These are phyloP conservation scores for Poeciliopsis turneri DNA, from an alignment of 2,797 vertebrate species.

Conservation along the genomic window DNA sequence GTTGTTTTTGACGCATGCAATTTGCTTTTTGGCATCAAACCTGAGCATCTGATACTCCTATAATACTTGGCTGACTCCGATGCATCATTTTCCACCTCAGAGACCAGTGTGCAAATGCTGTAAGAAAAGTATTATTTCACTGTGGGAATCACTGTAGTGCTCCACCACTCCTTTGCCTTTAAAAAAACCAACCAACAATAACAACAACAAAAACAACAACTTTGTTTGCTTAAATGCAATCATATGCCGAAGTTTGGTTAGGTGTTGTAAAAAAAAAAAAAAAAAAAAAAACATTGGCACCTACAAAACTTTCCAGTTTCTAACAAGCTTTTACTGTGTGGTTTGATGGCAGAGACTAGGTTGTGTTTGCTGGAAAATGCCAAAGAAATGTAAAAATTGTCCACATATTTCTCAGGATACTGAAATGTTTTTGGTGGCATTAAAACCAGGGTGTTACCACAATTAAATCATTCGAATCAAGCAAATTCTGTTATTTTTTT, in stretches of 20 bases:
- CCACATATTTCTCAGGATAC: neutral
- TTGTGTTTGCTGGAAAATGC: neutral
- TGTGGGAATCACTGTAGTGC: neutral
- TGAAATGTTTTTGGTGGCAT: neutral
- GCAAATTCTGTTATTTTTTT: neutral
- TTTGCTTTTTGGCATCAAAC: neutral
- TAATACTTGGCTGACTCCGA: neutral
- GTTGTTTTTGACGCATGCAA: neutral
- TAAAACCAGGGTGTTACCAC: neutral
- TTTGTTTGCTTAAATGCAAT: neutral
- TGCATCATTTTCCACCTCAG: neutral
- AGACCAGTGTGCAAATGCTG: neutral
- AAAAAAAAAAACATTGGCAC: neutral
- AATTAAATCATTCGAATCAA: neutral
- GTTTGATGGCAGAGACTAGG: neutral
- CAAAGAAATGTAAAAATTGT: neutral
- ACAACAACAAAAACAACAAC: neutral
- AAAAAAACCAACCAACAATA: neutral
- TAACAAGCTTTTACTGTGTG: slow-evolving; percentile 2
- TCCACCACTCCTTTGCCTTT: neutral
- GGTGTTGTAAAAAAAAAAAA: neutral
- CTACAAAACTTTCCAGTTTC: neutral
- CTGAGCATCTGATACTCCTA: neutral
- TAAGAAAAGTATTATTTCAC: neutral
- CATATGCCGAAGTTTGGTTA: neutral